Conservation (phyloP, 2,888 invertebrate species). For the Drosophila siamana region DNA sequence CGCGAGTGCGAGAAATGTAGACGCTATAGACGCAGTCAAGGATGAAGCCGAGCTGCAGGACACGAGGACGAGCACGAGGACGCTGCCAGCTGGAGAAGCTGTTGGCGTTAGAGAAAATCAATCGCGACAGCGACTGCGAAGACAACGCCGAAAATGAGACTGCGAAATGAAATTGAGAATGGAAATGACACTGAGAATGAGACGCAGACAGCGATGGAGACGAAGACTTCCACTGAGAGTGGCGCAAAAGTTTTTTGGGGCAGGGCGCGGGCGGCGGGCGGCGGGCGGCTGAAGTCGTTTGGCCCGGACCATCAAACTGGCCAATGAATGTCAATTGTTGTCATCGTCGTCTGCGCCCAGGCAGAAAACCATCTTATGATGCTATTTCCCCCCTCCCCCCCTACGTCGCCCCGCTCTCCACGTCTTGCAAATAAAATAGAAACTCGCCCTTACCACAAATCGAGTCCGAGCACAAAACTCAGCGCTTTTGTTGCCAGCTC, state of each 20-base stretch:
- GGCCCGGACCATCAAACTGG: conserved; percentile 66
- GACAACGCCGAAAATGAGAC: conserved; percentile 41
- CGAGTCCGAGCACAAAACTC: background rate
- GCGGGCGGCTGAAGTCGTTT: background rate
- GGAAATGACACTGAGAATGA: background rate
- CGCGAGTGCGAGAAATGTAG: conserved; percentile 26
- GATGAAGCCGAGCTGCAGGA: conserved; percentile 12
- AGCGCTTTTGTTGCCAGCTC: background rate
- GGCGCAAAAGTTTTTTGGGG: conserved; percentile 30
- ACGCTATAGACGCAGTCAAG: conserved; percentile 30
- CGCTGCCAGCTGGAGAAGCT: conserved; percentile 26
- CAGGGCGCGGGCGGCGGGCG: background rate
- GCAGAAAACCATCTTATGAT: conserved; percentile 45
- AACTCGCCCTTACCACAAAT: background rate
- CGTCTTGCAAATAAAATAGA: too few species aligned
- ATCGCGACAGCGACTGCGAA: conserved; percentile 65
- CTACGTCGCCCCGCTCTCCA: too few species aligned
- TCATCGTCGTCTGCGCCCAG: conserved; percentile 39
- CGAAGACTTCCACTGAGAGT: conserved; percentile 19
- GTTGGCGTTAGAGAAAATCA: conserved; percentile 71
- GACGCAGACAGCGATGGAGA: background rate
- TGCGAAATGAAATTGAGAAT: conserved; percentile 5
- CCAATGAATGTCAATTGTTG: conserved; percentile 79
- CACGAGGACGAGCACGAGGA: conserved; percentile 18
- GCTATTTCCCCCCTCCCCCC: conserved; percentile 12